Conservation (phyloP, 2,888 invertebrate species). For the Melipona beecheii region DNA sequence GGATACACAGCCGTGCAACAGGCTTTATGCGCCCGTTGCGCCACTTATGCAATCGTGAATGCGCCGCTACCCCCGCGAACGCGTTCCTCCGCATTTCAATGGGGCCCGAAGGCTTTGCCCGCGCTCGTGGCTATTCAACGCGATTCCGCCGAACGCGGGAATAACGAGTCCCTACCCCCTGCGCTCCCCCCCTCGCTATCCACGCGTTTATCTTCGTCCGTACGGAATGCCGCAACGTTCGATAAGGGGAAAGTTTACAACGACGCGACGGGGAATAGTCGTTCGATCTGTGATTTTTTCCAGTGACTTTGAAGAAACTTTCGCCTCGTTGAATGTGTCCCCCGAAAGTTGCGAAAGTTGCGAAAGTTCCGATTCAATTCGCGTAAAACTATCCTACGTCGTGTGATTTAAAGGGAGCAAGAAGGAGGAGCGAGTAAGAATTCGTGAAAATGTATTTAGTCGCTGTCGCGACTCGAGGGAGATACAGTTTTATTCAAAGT, state of each 20-base stretch:
- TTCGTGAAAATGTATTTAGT: too few species aligned
- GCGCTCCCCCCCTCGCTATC: neutral
- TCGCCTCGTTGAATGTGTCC: too few species aligned
- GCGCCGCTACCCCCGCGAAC: slow-evolving; percentile 65
- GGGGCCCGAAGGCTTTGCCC: slow-evolving; percentile 70
- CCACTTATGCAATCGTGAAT: slow-evolving; percentile 79
- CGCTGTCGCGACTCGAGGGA: too few species aligned
- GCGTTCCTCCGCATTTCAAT: slow-evolving; percentile 77
- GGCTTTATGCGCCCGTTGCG: slow-evolving; percentile 77
- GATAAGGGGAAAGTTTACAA: neutral
- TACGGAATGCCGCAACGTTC: neutral
- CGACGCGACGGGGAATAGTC: too few species aligned
- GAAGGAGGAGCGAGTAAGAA: too few species aligned
- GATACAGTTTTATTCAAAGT: too few species aligned
- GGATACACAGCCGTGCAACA: slow-evolving; percentile 80
- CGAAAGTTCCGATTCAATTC: too few species aligned
- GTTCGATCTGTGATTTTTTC: too few species aligned
- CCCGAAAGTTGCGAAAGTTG: too few species aligned
- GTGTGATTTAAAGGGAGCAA: too few species aligned
- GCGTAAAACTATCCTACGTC: too few species aligned
- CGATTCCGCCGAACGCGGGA: slow-evolving; percentile 36
- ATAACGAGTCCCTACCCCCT: slow-evolving; percentile 9
- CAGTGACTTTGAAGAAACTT: too few species aligned
- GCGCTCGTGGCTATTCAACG: slow-evolving; percentile 57
- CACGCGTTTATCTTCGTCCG: slow-evolving; percentile 4